Evolutionary conservation across 2,797 vertebrate species (phyloP), one percentile per base, ranked within the genome.

Genomic region (Coregonus sp.): DNA sequence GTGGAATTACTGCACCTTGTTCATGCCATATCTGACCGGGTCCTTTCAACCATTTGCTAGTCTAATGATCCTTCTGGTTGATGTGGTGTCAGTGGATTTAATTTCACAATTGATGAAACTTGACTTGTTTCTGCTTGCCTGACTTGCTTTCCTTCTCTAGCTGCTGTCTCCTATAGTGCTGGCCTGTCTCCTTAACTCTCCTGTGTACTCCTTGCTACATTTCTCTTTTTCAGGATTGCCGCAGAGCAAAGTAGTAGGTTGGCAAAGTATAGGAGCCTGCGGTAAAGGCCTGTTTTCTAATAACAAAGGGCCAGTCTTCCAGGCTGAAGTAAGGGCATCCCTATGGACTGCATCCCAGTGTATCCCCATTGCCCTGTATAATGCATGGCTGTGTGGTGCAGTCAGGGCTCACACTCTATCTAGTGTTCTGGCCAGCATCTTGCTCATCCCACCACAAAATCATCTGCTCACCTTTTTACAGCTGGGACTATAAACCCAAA

Each of bases 191-290:
- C 82, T 89, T 81, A 89, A 92, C 81, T 87, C 80, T 54, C 88
- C 81, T 86, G 25, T 88, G 83, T 78, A 72, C 82, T 61, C 87
- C 80, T 85, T 50, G 87, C 92, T 95, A 71, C 94, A 87, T 93
- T 73, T 92, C 59, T 92, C 84, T 92, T 92, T 95, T 83, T 91
- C 94, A 99, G 98, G 97, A 98, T 98, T 91, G 97, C 97, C 81
- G 97, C 98, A 92, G 98, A 99, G 95, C 98, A 99, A 94, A 98
- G 97, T 98, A 98, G 97, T 99, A 99, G 98, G 95, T 97, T 99
- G 98, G 98, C 97, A 97, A 99, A 99, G 94, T 99, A 99, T 98
- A 99, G 98, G 93, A 99, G 97, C 69, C 97, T 99, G 90, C 97
- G 98, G 94, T 99, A 98, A 95, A 96, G 93, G 89, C 83, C 92